Conservation (phyloP, 2,113 vertebrate species). For the Anguilla rostrata region DNA sequence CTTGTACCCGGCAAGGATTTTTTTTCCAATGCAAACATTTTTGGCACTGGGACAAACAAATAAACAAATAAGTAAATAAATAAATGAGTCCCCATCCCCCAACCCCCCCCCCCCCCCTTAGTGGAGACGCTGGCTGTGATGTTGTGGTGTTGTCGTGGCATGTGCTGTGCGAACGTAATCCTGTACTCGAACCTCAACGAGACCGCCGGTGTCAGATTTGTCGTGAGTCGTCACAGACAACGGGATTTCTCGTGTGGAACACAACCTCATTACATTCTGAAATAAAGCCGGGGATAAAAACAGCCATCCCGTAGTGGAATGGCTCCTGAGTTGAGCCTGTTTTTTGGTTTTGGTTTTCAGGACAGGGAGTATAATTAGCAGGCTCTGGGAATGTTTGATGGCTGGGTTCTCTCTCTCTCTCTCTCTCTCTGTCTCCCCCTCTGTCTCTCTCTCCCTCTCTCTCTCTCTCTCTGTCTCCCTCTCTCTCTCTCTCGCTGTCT, state of each 20-base stretch:
- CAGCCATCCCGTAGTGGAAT: neutral
- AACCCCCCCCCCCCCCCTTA: neutral
- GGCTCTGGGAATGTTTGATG: neutral
- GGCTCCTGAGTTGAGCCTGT: neutral
- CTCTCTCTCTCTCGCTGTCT: too few species aligned
- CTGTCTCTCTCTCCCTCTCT: too few species aligned
- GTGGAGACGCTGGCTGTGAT: neutral
- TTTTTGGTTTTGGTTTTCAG: neutral
- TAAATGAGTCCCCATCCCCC: neutral
- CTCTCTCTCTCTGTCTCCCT: too few species aligned
- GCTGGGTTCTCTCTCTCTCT: neutral
- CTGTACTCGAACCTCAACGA: neutral
- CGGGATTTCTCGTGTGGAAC: neutral
- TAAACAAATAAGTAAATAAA: neutral
- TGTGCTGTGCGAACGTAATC: neutral
- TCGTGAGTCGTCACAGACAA: neutral
- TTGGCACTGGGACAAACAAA: neutral
- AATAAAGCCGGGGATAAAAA: neutral
- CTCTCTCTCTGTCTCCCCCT: too few species aligned
- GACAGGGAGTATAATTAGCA: constrained; percentile 11
- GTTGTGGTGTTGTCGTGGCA: neutral
- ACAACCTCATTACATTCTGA: neutral
- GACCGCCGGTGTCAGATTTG: neutral
- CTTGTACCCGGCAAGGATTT: neutral
- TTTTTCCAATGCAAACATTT: neutral